Evolutionary conservation across 2,888 invertebrate species (phyloP), one percentile per base, ranked within the genome.

Genomic region (Autographa pulchrina): DNA sequence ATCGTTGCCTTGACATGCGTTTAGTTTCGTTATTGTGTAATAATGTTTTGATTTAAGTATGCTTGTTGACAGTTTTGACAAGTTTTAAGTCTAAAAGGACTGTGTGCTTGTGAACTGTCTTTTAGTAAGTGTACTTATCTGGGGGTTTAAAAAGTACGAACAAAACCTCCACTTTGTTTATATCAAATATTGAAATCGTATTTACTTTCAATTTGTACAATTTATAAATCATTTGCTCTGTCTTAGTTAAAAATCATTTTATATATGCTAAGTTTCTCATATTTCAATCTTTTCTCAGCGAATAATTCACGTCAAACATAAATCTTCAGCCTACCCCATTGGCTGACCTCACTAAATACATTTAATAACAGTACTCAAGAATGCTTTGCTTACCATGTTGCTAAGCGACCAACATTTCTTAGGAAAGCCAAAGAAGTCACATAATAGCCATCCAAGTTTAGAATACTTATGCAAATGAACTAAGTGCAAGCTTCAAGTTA

Each of bases 341-440:
- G 48, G n/a, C n/a, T 48, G n/a, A n/a, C 48, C 16, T 48, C 48
- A 5, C n/a, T 6, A 48, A n/a, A 48, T 48, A 7, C 48, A 8
- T 48, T 48, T 48, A 48, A 48, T 48, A 48, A 48, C 48, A 48
- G 48, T 20, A 56, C 25, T 25, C 25, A 25, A 48, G 77, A 78
- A 78, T 80, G 80, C 65, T 70, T 59, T 72, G 25, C 66, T 67
- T 64, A 59, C 64, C 68, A 72, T 65, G 76, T 61, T 68, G 62
- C 73, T 48, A 67, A 54, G 66, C 68, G 65, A 32, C 32, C 68
- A 66, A 61, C 35, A 68, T 70, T 77, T 73, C 70, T 62, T 32
- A 74, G 78, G 68, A 78, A 78, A 77, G 67, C 74, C 62, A 74
- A 78, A 81, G 78, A 78, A 78, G 81, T 74, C 68, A 60, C 68